These are phyloP conservation scores for Amblyopsis rosae DNA, from an alignment of 2,113 vertebrate species.

Conservation along the genomic window DNA sequence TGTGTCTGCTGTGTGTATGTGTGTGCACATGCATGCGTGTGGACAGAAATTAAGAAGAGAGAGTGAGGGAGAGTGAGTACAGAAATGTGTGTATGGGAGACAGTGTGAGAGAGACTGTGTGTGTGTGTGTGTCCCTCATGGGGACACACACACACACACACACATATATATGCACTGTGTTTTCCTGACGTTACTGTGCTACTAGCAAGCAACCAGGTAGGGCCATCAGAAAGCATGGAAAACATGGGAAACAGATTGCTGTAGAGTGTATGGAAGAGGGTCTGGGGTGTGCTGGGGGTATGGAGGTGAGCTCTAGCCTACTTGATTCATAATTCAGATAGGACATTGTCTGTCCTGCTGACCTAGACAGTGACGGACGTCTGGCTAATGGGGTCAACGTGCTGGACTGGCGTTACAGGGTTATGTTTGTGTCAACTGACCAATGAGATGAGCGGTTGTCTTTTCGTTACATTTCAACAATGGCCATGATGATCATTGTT, in stretches of 20 bases:
- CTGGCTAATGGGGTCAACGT: constrained; percentile 57
- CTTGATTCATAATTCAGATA: neutral
- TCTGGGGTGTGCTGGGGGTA: neutral
- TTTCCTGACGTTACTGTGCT: constrained; percentile 39
- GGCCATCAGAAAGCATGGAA: neutral
- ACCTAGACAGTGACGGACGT: constrained; percentile 48
- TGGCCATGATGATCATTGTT: neutral
- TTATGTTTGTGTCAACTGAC: constrained; percentile 51
- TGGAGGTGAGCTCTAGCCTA: constrained; percentile 14
- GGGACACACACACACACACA: neutral
- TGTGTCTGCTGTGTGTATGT: constrained; percentile 61
- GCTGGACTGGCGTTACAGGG: constrained; percentile 32
- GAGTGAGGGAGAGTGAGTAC: constrained; percentile 46
- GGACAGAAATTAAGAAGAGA: constrained; percentile 36
- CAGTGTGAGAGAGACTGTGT: constrained; percentile 6
- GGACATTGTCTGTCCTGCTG: constrained; percentile 49
- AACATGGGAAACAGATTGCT: neutral
- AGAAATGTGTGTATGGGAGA: constrained; percentile 33
- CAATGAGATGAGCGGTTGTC: constrained; percentile 4
- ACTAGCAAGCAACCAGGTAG: neutral
- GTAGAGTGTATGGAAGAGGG: neutral
- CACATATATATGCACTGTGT: neutral
- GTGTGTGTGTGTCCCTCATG: neutral
- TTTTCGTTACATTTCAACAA: neutral
- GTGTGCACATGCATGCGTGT: constrained; percentile 2